phyloP scores from a whole-genome alignment of 2,113 vertebrate genomes.

The Coptodon bakossiorum region DNA sequence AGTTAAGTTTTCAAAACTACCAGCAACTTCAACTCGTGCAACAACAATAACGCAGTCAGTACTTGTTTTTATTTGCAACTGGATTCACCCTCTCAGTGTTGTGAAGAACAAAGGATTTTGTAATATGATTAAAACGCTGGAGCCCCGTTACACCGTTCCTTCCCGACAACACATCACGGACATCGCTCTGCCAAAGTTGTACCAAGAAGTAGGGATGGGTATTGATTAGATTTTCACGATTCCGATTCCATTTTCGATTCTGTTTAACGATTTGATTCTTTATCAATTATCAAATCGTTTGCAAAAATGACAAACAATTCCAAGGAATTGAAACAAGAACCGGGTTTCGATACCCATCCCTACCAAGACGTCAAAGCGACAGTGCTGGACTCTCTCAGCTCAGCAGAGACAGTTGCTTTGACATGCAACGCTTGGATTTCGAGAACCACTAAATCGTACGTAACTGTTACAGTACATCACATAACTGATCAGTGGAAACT shows the following conservation, averaged over 20 bases:
- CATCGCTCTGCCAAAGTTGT: background rate
- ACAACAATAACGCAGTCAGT: background rate
- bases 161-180: background rate
- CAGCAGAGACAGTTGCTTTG: background rate
- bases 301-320: too few relatives aligned
- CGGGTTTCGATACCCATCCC: too few relatives aligned
- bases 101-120: background rate
- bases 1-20: background rate
- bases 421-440: accelerated
- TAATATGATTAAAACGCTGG: background rate
- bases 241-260: too few relatives aligned
- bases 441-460: accelerated
- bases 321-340: too few relatives aligned
- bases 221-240: too few relatives aligned
- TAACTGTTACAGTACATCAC: background rate
- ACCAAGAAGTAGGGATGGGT: background rate
- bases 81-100: background rate
- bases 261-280: too few relatives aligned
- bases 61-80: background rate
- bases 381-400: background rate
- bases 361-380: background rate
- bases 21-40: background rate
- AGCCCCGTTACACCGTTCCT: background rate
- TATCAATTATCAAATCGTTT: too few relatives aligned
- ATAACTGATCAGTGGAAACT: background rate